These are phyloP conservation scores for Thamnophis elegans DNA, from an alignment of 2,797 vertebrate species.

Conservation along the genomic window DNA sequence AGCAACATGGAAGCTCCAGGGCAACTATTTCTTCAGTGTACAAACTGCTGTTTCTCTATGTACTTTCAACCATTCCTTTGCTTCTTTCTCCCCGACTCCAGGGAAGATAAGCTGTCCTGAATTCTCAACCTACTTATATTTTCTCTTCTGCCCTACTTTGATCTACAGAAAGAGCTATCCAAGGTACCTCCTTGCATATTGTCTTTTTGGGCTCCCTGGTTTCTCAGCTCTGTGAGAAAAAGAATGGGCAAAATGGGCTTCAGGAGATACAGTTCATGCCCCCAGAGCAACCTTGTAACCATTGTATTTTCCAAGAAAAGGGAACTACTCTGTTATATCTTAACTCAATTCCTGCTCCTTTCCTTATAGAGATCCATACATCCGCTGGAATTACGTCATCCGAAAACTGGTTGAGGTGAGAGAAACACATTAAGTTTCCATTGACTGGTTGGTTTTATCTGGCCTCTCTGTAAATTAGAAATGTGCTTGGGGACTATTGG, in stretches of 20 bases:
- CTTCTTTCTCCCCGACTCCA: slow-evolving; percentile 48
- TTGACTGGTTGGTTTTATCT: background rate
- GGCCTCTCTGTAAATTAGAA: background rate
- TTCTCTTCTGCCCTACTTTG: slow-evolving; percentile 88
- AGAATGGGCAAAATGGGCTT: background rate
- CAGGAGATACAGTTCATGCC: background rate
- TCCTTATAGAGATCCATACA: background rate
- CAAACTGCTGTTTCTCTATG: no score
- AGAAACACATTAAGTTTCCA: background rate
- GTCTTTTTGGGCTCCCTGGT: no score
- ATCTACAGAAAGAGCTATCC: slow-evolving; percentile 88
- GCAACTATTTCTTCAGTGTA: background rate
- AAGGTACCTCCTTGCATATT: slow-evolving; percentile 67
- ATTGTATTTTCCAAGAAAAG: background rate
- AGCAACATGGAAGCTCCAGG: background rate
- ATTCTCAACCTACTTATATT: slow-evolving; percentile 85
- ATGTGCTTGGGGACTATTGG: background rate
- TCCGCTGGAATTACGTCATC: background rate
- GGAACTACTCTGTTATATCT: background rate
- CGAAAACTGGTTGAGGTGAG: background rate
- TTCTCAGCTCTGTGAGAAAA: background rate
- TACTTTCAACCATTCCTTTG: background rate
- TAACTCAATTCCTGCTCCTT: background rate
- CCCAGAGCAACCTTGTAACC: background rate
- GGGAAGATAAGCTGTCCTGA: slow-evolving; percentile 71